Percentiles rank a stretch among this genome's conserved stretches.
Conservation (phyloP, 2,888 invertebrate species). For the Parochlus steinenii region DNA sequence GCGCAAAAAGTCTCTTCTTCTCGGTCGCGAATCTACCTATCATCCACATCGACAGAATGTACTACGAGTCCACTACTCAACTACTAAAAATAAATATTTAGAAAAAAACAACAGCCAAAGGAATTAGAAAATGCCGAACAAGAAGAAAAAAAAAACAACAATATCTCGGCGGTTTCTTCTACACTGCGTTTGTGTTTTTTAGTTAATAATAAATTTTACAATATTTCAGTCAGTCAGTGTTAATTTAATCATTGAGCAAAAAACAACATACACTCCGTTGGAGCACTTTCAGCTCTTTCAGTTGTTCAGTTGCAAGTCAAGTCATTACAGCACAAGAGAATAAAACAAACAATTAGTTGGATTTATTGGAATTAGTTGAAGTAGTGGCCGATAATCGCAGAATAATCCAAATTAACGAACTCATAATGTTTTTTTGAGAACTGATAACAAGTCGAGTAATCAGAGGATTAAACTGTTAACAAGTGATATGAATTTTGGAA, state of each 20-base stretch:
- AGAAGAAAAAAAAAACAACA: not conserved
- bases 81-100: not conserved
- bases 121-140: not conserved
- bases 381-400: too few relatives aligned
- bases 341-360: too few relatives aligned
- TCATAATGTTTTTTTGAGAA: too few relatives aligned
- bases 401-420: too few relatives aligned
- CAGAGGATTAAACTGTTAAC: too few relatives aligned
- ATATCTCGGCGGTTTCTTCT: constrained; percentile 2
- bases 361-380: too few relatives aligned
- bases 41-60: not conserved
- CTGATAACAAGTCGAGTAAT: too few relatives aligned
- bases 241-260: constrained; percentile 31
- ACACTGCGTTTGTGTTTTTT: not conserved
- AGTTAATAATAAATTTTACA: constrained; percentile 12
- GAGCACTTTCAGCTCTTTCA: too few relatives aligned
- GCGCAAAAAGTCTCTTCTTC: not conserved
- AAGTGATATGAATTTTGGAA: too few relatives aligned
- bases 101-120: constrained; percentile 1
- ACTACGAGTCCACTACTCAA: not conserved
- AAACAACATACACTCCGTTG: too few relatives aligned
- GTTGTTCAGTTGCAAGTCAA: too few relatives aligned
- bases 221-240: constrained; percentile 25
- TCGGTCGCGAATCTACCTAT: not conserved
- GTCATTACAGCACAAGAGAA: too few relatives aligned